phyloP scores from a whole-genome alignment of 1,140 invertebrate genomes.

The Drosophila grimshawi region DNA sequence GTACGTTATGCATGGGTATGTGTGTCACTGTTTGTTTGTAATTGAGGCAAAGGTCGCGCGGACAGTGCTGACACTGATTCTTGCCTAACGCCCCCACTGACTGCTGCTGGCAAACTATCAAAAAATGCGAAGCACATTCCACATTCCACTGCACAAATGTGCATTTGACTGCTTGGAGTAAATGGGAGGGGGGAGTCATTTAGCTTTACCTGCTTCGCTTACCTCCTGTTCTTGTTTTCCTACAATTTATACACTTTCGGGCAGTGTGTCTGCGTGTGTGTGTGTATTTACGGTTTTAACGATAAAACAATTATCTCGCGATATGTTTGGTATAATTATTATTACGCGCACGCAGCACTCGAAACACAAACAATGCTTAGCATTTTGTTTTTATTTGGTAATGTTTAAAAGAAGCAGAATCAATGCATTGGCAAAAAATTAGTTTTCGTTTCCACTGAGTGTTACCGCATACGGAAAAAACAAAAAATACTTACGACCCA shows the following conservation, averaged over 20 bases:
- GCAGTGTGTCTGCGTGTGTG: conserved; percentile 3
- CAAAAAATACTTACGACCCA: conserved; percentile 2
- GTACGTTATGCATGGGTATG: conserved; percentile 35
- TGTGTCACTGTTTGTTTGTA: conserved; percentile 73
- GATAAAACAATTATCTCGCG: conserved; percentile 12
- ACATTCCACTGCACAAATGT: conserved; percentile 60
- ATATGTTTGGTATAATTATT: conserved; percentile 1
- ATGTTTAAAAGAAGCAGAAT: conserved; percentile 38
- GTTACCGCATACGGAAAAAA: conserved; percentile 6
- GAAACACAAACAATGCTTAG: conserved; percentile 9
- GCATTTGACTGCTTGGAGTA: neutral
- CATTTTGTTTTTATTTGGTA: conserved; percentile 39
- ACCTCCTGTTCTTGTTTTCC: conserved; percentile 34
- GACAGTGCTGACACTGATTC: conserved; percentile 34
- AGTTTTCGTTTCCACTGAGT: conserved; percentile 41
- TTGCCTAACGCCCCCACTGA: conserved; percentile 11
- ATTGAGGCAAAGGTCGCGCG: conserved; percentile 79
- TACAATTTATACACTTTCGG: conserved; percentile 24
- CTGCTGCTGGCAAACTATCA: conserved; percentile 8
- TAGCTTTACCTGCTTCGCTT: conserved; percentile 46
- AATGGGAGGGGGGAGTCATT: conserved; percentile 10
- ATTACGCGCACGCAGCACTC: conserved; percentile 33
- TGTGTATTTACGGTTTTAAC: conserved; percentile 10
- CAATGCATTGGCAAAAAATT: conserved; percentile 51
- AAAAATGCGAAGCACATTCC: conserved; percentile 43